A percentile compares a stretch with the other conserved stretches of the same genome.
Evolutionary conservation across 1,140 invertebrate species (phyloP).

Genomic region (Coptotermes formosanus): DNA sequence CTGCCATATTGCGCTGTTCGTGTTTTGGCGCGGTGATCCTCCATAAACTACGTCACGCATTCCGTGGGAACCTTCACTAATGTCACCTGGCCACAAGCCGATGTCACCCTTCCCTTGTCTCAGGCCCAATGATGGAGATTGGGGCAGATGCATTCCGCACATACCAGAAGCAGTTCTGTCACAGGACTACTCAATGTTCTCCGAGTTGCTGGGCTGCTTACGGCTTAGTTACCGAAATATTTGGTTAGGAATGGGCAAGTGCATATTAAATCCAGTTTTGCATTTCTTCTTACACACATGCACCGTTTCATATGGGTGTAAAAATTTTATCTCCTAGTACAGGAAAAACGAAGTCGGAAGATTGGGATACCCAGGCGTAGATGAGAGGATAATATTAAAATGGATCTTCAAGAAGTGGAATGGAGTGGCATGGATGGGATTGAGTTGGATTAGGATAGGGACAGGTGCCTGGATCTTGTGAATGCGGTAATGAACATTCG

Average conservation of each 20-base stretch:
- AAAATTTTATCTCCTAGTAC: no score
- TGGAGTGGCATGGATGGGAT: no score
- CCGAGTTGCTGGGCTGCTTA: neutral
- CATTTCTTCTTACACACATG: no score
- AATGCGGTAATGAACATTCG: no score
- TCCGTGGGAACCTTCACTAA: neutral
- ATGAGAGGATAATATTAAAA: no score
- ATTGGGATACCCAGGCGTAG: no score
- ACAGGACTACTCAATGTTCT: neutral
- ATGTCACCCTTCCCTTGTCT: neutral
- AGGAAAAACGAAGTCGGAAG: no score
- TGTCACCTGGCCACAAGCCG: neutral
- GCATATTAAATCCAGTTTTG: no score
- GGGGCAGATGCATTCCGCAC: neutral
- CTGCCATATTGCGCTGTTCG: neutral
- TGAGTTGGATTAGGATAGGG: no score
- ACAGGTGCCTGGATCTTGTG: no score
- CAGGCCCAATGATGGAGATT: neutral
- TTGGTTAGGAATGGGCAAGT: neutral
- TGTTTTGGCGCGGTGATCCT: neutral
- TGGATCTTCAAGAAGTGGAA: no score
- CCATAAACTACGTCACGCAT: neutral
- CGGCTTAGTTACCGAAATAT: neutral
- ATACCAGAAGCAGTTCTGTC: neutral
- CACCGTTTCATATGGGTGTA: no score